phyloP scores from a whole-genome alignment of 2,888 invertebrate species.

The Rhyacophila evoluta region DNA sequence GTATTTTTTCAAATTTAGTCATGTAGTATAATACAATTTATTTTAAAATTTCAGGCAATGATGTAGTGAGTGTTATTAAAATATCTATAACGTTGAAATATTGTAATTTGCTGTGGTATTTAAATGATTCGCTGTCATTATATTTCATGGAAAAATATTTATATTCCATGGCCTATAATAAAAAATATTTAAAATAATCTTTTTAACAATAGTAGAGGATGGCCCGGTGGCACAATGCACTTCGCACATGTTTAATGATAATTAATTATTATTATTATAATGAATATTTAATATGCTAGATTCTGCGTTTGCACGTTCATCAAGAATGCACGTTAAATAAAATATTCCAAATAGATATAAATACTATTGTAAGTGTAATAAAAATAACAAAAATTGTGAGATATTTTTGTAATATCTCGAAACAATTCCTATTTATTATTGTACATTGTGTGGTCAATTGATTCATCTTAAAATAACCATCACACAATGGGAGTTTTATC shows the following conservation, averaged over 20 bases:
- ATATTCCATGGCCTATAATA: not conserved
- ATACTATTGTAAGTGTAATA: not conserved
- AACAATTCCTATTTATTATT: not conserved
- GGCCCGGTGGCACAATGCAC: slow-evolving; percentile 55
- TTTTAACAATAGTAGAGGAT: slow-evolving; percentile 35
- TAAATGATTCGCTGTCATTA: not conserved
- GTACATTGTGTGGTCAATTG: not conserved
- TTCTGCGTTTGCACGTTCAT: slow-evolving; percentile 41
- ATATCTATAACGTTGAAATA: no score
- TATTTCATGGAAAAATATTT: not conserved
- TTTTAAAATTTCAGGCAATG: no score
- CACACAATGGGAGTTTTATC: no score
- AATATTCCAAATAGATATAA: slow-evolving; percentile 1
- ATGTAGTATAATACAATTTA: no score
- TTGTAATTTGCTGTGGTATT: no score
- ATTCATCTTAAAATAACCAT: not conserved
- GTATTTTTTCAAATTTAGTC: no score
- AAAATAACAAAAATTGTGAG: not conserved
- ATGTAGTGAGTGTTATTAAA: no score
- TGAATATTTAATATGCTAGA: slow-evolving; percentile 31
- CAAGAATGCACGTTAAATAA: slow-evolving; percentile 38
- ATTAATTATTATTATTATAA: slow-evolving; percentile 23
- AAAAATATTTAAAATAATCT: not conserved
- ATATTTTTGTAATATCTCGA: not conserved
- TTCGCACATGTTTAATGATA: slow-evolving; percentile 46